Conservation (phyloP, 1,140 invertebrate genomes). For the Hetaerina americana region DNA sequence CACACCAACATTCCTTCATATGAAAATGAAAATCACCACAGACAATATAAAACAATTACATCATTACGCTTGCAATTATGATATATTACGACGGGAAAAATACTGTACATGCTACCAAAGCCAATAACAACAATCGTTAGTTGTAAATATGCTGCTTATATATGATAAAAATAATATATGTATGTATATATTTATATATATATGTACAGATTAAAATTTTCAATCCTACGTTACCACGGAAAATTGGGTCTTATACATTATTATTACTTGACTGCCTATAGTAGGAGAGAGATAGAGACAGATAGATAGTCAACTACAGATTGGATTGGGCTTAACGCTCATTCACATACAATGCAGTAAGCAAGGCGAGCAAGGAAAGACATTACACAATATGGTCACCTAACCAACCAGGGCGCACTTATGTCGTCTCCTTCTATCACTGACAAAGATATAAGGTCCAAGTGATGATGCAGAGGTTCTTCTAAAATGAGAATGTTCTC, state of each 20-base stretch:
- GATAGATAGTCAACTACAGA: not conserved
- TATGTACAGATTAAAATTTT: not conserved
- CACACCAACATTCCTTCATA: not conserved
- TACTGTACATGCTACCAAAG: not conserved
- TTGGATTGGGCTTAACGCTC: not conserved
- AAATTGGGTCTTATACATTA: not conserved
- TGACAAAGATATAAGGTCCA: no score
- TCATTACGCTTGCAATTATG: not conserved
- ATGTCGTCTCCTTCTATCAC: no score
- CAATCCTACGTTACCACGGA: not conserved
- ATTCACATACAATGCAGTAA: not conserved
- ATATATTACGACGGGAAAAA: not conserved
- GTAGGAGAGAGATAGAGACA: not conserved
- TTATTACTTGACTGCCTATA: not conserved
- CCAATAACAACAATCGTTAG: not conserved
- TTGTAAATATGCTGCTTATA: no score
- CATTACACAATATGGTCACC: not conserved
- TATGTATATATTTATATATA: not conserved
- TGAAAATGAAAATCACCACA: not conserved
- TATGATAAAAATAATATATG: no score
- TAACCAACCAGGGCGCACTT: no score
- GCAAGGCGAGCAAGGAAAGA: not conserved
- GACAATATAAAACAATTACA: not conserved
- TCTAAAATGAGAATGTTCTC: no score
- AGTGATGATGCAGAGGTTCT: no score